Percentiles rank a stretch among this genome's conserved stretches.
phyloP scores from a whole-genome alignment of 2,888 invertebrate species.

The Atrina japonica region DNA sequence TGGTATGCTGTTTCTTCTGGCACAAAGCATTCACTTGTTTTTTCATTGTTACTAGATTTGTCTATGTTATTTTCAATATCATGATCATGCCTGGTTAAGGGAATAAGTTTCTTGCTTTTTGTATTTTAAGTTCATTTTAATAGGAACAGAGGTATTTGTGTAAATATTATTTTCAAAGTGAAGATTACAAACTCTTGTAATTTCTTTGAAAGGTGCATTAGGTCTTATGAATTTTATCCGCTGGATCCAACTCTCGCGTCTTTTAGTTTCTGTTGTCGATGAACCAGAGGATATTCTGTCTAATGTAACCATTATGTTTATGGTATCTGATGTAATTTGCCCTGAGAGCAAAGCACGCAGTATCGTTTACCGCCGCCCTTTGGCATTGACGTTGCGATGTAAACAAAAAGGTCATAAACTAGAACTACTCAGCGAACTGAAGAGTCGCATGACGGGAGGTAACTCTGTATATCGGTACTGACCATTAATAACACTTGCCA shows the following conservation, averaged over 20 bases:
- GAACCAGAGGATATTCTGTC: constrained; percentile 1
- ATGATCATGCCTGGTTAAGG: too few species aligned
- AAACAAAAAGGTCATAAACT: too few species aligned
- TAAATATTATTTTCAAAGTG: constrained; percentile 29
- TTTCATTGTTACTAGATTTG: neutral
- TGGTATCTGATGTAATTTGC: neutral
- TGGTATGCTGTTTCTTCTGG: neutral
- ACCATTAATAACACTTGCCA: too few species aligned
- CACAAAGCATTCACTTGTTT: too few species aligned
- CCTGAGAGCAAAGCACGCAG: constrained; percentile 12
- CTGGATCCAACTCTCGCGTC: constrained; percentile 11
- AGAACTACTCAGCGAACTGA: too few species aligned
- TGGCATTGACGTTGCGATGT: too few species aligned
- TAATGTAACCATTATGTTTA: constrained; percentile 1
- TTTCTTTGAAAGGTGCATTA: constrained; percentile 5
- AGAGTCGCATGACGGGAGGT: too few species aligned
- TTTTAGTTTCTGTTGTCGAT: neutral
- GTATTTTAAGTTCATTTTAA: neutral
- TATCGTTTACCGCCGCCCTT: neutral
- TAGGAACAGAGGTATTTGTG: constrained; percentile 11
- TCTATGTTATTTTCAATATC: too few species aligned
- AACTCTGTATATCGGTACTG: too few species aligned
- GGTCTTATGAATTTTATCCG: constrained; percentile 9
- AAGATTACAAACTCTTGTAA: constrained; percentile 21
- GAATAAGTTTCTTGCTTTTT: constrained; percentile 3